Conservation (phyloP, 1,140 invertebrate genomes). For the Nebria ingens region DNA sequence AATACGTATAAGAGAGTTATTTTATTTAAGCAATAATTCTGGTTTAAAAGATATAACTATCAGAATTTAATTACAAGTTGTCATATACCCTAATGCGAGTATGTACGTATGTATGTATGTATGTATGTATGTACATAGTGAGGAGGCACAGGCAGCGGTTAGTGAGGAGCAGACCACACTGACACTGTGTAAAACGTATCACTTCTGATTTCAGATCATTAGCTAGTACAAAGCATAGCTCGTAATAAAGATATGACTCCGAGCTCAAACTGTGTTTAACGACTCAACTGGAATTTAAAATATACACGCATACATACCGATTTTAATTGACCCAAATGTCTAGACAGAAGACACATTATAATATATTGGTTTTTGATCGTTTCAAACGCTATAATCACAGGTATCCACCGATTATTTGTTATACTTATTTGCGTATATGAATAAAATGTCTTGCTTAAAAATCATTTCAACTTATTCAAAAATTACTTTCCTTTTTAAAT, state of each 20-base stretch:
- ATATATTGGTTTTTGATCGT: constrained; percentile 8
- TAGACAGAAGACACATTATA: constrained; percentile 8
- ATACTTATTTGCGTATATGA: neutral
- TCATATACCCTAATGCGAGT: neutral
- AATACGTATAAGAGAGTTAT: no score
- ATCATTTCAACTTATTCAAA: neutral
- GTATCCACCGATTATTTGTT: neutral
- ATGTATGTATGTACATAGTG: no score
- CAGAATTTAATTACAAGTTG: neutral
- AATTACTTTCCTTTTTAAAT: neutral
- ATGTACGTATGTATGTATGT: no score
- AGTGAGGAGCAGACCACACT: neutral
- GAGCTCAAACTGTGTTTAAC: neutral
- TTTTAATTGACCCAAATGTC: constrained; percentile 9
- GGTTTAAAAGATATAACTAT: neutral
- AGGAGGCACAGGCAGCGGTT: no score
- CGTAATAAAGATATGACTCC: constrained; percentile 4
- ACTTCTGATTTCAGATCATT: neutral
- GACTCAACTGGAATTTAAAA: neutral
- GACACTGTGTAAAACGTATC: neutral
- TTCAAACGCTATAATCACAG: neutral
- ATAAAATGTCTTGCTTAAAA: neutral
- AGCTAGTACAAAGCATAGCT: neutral
- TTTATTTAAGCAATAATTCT: constrained; percentile 3
- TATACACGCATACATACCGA: neutral